A percentile compares a stretch with the other conserved stretches of the same genome.
Evolutionary conservation across 2,888 invertebrate species (phyloP).

Genomic region (Chrysina gloriosa): DNA sequence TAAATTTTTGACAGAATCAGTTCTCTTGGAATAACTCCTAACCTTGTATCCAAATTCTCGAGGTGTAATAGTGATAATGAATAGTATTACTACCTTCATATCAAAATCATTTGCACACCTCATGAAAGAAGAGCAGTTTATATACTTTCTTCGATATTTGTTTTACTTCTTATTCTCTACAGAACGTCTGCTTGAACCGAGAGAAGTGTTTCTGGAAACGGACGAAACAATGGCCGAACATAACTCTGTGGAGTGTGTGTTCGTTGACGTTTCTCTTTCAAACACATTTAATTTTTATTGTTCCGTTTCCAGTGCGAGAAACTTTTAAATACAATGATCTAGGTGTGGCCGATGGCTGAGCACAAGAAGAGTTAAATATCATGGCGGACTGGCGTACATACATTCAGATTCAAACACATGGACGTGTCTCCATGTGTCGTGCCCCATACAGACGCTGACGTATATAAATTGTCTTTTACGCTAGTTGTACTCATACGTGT

Average conservation of each 20-base stretch:
- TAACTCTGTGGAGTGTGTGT: constrained; percentile 35
- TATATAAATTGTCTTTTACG: constrained; percentile 26
- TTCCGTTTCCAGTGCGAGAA: constrained; percentile 34
- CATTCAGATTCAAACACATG: constrained; percentile 26
- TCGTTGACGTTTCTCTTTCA: constrained; percentile 36
- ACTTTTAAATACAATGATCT: constrained; percentile 42
- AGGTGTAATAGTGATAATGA: no score
- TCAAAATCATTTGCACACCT: neutral
- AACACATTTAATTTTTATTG: constrained; percentile 38
- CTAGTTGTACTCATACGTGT: neutral
- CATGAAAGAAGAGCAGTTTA: constrained; percentile 11
- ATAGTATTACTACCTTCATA: neutral
- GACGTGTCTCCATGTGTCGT: constrained; percentile 26
- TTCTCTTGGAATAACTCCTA: no score
- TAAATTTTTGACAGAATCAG: no score
- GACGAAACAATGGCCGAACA: constrained; percentile 34
- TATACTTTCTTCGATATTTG: constrained; percentile 18
- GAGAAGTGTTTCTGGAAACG: constrained; percentile 34
- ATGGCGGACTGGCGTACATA: constrained; percentile 18
- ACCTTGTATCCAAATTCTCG: no score
- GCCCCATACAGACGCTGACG: constrained; percentile 29
- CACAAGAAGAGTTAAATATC: constrained; percentile 45
- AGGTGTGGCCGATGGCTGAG: constrained; percentile 46
- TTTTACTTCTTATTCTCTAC: constrained; percentile 11
- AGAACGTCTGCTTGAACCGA: constrained; percentile 13